These are phyloP conservation scores for Phrynocephalus forsythii DNA, from an alignment of 2,797 vertebrate species.

Conservation along the genomic window DNA sequence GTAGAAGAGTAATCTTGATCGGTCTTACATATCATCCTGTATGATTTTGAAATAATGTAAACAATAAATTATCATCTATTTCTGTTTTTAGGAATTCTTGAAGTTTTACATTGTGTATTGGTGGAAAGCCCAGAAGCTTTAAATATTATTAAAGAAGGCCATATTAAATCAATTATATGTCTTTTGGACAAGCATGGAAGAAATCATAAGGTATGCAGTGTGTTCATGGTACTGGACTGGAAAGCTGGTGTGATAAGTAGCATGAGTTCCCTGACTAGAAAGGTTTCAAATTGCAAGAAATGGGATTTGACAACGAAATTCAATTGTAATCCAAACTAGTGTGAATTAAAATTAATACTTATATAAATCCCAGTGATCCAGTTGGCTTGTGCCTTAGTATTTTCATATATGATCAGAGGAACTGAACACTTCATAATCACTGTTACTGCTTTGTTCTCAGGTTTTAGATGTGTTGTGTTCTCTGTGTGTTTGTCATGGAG, in stretches of 20 bases:
- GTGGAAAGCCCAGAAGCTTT: constrained; percentile 97
- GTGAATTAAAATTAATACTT: too few species aligned
- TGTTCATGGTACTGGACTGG: background rate
- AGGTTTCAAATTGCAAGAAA: background rate
- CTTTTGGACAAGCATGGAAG: constrained; percentile 95
- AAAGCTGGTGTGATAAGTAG: background rate
- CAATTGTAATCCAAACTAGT: too few species aligned
- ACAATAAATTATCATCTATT: background rate
- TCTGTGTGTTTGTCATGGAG: constrained; percentile 94
- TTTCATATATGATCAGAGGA: background rate
- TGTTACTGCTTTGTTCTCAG: constrained; percentile 65
- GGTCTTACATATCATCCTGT: background rate
- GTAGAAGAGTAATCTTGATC: background rate
- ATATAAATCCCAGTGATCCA: too few species aligned
- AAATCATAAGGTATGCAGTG: constrained; percentile 89
- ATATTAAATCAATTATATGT: constrained; percentile 96
- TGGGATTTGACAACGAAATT: too few species aligned
- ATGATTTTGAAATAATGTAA: background rate
- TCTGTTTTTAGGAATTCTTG: constrained; percentile 86
- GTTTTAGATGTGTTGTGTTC: constrained; percentile 95
- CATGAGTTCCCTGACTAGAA: background rate
- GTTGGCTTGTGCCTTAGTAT: background rate
- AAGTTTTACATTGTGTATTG: constrained; percentile 94
- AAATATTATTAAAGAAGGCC: constrained; percentile 97
- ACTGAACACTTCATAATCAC: background rate